Conservation (phyloP, 2,888 invertebrate genomes). For the Amorpha juglandis region DNA sequence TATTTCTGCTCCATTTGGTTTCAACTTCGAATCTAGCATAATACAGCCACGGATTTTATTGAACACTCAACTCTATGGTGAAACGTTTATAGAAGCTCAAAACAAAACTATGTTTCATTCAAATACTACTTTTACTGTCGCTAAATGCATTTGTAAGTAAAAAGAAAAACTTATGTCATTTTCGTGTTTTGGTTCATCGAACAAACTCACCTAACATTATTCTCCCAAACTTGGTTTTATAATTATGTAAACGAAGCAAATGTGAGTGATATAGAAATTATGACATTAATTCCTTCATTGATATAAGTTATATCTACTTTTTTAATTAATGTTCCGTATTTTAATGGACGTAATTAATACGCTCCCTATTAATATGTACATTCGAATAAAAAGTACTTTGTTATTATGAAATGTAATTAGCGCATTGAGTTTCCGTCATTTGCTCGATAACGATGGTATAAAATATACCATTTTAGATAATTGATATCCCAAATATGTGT, state of each 20-base stretch:
- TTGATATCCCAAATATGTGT: too few species aligned
- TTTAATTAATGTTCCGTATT: background rate
- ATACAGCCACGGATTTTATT: too few species aligned
- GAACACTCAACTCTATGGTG: too few species aligned
- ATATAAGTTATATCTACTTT: background rate
- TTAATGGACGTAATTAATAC: background rate
- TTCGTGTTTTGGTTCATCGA: conserved; percentile 22
- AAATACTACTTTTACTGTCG: background rate
- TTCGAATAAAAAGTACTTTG: background rate
- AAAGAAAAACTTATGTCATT: conserved; percentile 1
- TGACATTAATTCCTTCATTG: background rate
- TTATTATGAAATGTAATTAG: background rate
- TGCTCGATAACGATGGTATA: background rate
- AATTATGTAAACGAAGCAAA: conserved; percentile 10
- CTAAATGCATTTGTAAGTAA: background rate
- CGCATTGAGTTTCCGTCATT: background rate
- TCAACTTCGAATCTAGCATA: too few species aligned
- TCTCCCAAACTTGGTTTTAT: conserved; percentile 11
- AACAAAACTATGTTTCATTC: background rate
- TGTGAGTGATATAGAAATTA: background rate
- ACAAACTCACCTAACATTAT: conserved; percentile 11
- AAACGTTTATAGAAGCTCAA: background rate
- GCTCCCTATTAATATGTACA: background rate
- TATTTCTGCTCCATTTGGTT: too few species aligned
- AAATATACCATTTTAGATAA: background rate